phyloP scores from a whole-genome alignment of 2,113 vertebrate genomes.

The Genyomyrus donnyi region DNA sequence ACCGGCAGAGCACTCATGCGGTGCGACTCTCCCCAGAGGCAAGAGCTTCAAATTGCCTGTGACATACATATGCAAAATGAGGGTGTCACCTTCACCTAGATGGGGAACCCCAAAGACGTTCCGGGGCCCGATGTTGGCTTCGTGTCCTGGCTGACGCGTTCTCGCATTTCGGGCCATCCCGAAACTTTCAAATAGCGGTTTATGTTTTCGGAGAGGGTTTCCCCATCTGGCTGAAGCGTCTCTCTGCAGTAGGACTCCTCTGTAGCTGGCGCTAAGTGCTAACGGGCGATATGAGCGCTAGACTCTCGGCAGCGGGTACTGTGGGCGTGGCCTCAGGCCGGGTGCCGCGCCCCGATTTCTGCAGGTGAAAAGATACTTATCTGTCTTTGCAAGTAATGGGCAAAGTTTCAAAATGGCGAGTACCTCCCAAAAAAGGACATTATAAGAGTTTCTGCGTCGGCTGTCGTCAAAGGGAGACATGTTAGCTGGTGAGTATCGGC shows the following conservation, averaged over 20 bases:
- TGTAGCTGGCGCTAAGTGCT: neutral
- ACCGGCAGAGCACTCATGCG: neutral
- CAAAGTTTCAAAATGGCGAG: neutral
- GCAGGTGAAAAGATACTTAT: neutral
- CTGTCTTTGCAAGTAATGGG: neutral
- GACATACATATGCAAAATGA: neutral
- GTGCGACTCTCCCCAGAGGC: neutral
- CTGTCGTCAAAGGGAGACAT: neutral
- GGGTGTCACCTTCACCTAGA: neutral
- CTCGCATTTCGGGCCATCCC: neutral
- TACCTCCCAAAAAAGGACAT: neutral
- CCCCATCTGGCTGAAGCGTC: neutral
- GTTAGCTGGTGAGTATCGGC: neutral
- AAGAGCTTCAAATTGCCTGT: neutral
- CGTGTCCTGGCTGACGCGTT: neutral
- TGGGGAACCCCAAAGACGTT: neutral
- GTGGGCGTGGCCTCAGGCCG: neutral
- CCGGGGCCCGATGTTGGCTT: neutral
- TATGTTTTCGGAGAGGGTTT: neutral
- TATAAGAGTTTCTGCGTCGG: neutral
- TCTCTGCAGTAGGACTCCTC: neutral
- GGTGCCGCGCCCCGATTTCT: neutral
- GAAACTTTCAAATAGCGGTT: neutral
- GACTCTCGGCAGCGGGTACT: neutral
- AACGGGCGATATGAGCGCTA: neutral